Evolutionary conservation across 2,888 invertebrate genomes (phyloP).

Genomic region (Plagodis dolabraria): DNA sequence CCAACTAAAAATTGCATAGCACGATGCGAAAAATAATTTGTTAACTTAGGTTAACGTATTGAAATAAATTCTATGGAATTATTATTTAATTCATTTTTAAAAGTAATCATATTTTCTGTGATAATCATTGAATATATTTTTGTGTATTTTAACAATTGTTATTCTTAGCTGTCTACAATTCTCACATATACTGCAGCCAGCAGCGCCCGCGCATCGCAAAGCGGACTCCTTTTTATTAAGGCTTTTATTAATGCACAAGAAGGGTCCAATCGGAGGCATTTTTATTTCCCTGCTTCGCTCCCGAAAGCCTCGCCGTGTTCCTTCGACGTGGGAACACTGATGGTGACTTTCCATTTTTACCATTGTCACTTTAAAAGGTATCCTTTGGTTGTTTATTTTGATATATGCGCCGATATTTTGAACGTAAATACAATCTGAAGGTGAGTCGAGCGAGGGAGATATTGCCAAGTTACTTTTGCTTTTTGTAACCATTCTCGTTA

Average conservation of each 20-base stretch:
- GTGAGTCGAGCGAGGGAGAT: neutral
- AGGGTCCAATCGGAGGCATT: constrained; percentile 67
- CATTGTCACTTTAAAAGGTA: constrained; percentile 45
- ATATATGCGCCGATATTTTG: constrained; percentile 31
- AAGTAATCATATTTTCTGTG: too few species aligned
- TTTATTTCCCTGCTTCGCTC: constrained; percentile 69
- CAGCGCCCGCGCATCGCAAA: constrained; percentile 72
- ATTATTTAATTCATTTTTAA: too few species aligned
- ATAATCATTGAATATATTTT: neutral
- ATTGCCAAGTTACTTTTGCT: neutral
- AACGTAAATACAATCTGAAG: constrained; percentile 2
- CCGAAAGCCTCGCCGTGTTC: constrained; percentile 45
- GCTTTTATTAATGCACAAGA: constrained; percentile 74
- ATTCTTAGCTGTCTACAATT: constrained; percentile 39
- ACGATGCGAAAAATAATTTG: too few species aligned
- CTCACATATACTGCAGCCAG: constrained; percentile 50
- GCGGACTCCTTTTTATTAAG: constrained; percentile 74
- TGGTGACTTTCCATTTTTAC: constrained; percentile 70
- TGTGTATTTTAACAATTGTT: too few species aligned
- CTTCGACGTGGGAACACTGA: constrained; percentile 69
- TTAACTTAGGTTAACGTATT: too few species aligned
- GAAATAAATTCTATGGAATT: too few species aligned
- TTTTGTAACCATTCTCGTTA: too few species aligned
- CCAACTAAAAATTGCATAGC: too few species aligned
- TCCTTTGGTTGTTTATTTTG: constrained; percentile 44